phyloP scores from a whole-genome alignment of 2,113 vertebrate species.

The Nothocercus nigrocapillus region DNA sequence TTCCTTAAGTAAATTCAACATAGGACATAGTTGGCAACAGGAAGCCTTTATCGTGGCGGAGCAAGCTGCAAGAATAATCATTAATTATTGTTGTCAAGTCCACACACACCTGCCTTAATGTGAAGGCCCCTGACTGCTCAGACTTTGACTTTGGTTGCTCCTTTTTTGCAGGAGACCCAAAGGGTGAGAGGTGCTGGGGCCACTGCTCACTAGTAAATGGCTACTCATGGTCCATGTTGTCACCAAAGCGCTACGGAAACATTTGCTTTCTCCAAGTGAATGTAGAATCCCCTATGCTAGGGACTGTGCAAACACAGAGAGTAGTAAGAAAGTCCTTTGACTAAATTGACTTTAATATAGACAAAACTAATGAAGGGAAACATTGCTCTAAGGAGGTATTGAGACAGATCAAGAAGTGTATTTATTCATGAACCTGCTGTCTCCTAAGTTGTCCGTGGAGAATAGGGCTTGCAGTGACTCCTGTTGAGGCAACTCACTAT shows the following conservation, averaged over 20 bases:
- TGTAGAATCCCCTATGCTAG: neutral
- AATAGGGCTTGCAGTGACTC: too few relatives aligned
- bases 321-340: neutral
- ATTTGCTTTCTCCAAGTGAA: neutral
- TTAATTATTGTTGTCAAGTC: neutral
- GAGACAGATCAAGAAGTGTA: neutral
- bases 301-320: neutral
- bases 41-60: neutral
- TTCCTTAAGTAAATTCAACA: neutral
- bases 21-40: neutral
- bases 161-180: neutral
- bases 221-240: neutral
- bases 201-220: neutral
- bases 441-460: too few relatives aligned
- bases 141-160: neutral
- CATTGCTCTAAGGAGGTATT: neutral
- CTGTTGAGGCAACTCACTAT: neutral
- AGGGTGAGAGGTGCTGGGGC: neutral
- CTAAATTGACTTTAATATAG: neutral
- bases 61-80: accelerated
- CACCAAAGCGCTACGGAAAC: neutral
- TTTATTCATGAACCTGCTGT: too few relatives aligned
- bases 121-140: neutral
- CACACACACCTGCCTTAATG: neutral
- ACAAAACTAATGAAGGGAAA: neutral